phyloP scores from a whole-genome alignment of 2,113 vertebrate species.

The Ochotona curzoniae region DNA sequence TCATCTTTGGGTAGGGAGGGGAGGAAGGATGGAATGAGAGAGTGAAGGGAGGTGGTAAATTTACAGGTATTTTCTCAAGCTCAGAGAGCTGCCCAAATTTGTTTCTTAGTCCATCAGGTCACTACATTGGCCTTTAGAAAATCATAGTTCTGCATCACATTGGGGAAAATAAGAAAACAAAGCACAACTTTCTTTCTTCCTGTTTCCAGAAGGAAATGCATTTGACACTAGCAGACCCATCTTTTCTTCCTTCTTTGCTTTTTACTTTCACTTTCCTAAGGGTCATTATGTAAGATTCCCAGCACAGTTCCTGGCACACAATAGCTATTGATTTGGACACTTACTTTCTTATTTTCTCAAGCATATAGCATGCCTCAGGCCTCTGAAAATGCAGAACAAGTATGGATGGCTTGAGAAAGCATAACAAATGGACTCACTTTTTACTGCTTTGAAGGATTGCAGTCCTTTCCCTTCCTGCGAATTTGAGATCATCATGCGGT shows the following conservation, averaged over 20 bases:
- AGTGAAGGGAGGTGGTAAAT: slow-evolving; percentile 64
- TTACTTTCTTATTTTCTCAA: slow-evolving; percentile 1
- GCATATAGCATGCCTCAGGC: not conserved
- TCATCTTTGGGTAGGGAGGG: slow-evolving; percentile 75
- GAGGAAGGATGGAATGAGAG: slow-evolving; percentile 51
- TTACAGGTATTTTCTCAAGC: slow-evolving; percentile 69
- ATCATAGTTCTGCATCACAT: not conserved
- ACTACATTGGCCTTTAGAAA: slow-evolving; percentile 33
- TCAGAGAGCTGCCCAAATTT: slow-evolving; percentile 48
- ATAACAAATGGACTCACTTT: not conserved
- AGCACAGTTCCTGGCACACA: not conserved
- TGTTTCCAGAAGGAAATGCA: slow-evolving; percentile 7
- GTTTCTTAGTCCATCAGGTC: slow-evolving; percentile 31
- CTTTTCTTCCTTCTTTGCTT: not conserved
- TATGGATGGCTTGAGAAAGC: not conserved
- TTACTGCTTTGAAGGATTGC: not conserved
- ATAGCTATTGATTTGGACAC: not conserved
- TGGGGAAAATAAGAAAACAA: not conserved
- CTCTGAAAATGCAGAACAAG: slow-evolving; percentile 9
- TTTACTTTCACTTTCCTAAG: not conserved
- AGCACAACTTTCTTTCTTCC: not conserved
- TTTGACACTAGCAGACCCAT: fast-evolving
- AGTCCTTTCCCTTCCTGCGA: not conserved
- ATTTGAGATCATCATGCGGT: not conserved
- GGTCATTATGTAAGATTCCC: not conserved